Base-by-base conservation (phyloP, 2,888 invertebrate species). In the Fragum sueziense region DNA sequence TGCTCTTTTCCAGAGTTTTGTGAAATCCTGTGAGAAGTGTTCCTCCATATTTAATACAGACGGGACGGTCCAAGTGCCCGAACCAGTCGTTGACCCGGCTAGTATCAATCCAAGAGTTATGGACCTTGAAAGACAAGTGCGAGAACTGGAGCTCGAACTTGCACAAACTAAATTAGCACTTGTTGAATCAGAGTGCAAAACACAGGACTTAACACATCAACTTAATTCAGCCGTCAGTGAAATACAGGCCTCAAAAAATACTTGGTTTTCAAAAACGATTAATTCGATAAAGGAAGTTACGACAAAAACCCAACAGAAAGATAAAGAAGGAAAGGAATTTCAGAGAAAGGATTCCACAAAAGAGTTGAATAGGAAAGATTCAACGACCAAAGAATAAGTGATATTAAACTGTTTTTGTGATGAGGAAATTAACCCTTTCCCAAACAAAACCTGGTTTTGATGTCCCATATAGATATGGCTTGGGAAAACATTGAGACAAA, bases 111-210 rank as follows among this genome's bases (percentile, higher is more conserved):
- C 91, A 0, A 78, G 84, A 33, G 75, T 91, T 4, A 80, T 88
- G 29, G 89, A 91, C 47, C 85, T 90, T 34, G 90, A 91, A 59
- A 81, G 87, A 29, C 88, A 91, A 84, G 89, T 93, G 27, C 88
- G 97, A 2, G 98, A 98, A 92, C 94, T 99, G 25, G 99, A 99
- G 93, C 94, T 99, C 78, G 99, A 99, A 91, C 94, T 99, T 86
- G 99, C 99, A 2, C 97, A 98, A 93, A 98, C 99, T 0, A 99
- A 99, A 93, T 94, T 99, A 85, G 98, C 98, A 0, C 96, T 99
- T 86, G 99, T 99, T 6, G 98, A 99, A 94, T 97, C 98, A 0
- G 97, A 99, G 94, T 99, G 99, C 94, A 96, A 96, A 91, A 98
- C 97, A 93, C 98, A 98, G 95, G 97, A 92, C 76, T 94, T 99